Base-by-base conservation (phyloP, 1,140 invertebrate species). In the Trissolcus basalis region DNA sequence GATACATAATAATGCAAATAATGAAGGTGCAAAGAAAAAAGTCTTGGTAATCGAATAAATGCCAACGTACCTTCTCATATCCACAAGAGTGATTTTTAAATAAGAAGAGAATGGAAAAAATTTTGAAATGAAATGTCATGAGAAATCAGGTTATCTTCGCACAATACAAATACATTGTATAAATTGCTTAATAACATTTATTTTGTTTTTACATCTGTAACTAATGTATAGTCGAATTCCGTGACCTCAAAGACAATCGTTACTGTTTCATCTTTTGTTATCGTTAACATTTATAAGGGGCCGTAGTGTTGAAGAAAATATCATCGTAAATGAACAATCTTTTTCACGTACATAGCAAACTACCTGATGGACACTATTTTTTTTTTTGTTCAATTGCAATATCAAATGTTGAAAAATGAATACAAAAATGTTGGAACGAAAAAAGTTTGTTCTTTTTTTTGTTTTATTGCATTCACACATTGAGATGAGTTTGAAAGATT, bases 161-260 rank as follows among this genome's bases (percentile, higher is more conserved):
- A 27, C 36, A 39, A 39, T 11, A 39, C 9, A n/a, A 44, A 82
- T 79, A 64, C 68, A 79, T n/a, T 76, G 68, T 78, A 69, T 78
- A 81, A 81, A 81, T 76, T 77, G 79, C 75, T 81, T 82, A 74
- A 71, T 80, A 83, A 85, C 82, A 83, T 85, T 83, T 83, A 83
- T 82, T 83, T 55, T 41, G 14, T 60, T 61, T 81, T 61, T 75
- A 75, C 72, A 75, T 82, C 77, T 60, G 71, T 80, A 80, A 82
- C 70, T 85, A 82, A 79, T 82, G 72, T 78, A 79, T 79, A 78
- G 78, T 78, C 71, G 58, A 72, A 78, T 74, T 80, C 71, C 54
- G 50, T 78, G 60, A 73, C 60, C 19, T 73, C 39, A 78, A 82
- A 74, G 74, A 77, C 53, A 72, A 78, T 74, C 56, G 53, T 77